Conservation (phyloP, 2,113 vertebrate genomes). For the Zeus faber region DNA sequence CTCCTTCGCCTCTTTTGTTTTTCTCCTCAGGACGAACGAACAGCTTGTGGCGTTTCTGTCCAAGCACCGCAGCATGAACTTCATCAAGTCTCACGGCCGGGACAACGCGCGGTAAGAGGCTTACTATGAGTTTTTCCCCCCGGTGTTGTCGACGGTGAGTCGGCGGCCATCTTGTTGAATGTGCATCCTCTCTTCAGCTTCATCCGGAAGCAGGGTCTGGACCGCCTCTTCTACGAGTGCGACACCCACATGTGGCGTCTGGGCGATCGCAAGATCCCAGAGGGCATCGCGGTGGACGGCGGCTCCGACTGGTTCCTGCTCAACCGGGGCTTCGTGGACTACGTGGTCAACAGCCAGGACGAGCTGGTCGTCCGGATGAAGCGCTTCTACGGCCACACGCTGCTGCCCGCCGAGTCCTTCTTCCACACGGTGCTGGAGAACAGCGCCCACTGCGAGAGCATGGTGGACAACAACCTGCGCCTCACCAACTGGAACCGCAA, state of each 20-base stretch:
- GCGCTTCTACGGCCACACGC: constrained; percentile 90
- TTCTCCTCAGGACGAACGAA: constrained; percentile 57
- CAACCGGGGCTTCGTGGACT: constrained; percentile 92
- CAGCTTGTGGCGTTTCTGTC: constrained; percentile 68
- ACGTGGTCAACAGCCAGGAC: constrained; percentile 87
- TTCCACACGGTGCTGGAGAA: constrained; percentile 92
- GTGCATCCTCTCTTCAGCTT: constrained; percentile 75
- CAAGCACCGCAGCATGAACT: constrained; percentile 87
- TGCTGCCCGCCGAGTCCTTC: constrained; percentile 90
- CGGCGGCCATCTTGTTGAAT: not conserved
- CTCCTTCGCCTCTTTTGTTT: not conserved
- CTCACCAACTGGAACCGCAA: constrained; percentile 97
- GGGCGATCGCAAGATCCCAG: constrained; percentile 92
- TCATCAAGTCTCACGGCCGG: constrained; percentile 95
- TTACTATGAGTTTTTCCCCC: no score
- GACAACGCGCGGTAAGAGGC: constrained; percentile 91
- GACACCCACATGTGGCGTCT: constrained; percentile 99
- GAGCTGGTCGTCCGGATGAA: constrained; percentile 93
- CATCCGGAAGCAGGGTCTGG: constrained; percentile 95
- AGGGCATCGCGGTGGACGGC: constrained; percentile 90
- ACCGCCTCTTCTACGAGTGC: constrained; percentile 94
- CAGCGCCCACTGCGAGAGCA: constrained; percentile 83
- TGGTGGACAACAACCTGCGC: constrained; percentile 93
- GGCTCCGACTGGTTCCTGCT: constrained; percentile 98
- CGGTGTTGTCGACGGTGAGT: constrained; percentile 8